Conservation (phyloP, 2,797 vertebrate genomes). For the Pipistrellus pipistrellus region DNA sequence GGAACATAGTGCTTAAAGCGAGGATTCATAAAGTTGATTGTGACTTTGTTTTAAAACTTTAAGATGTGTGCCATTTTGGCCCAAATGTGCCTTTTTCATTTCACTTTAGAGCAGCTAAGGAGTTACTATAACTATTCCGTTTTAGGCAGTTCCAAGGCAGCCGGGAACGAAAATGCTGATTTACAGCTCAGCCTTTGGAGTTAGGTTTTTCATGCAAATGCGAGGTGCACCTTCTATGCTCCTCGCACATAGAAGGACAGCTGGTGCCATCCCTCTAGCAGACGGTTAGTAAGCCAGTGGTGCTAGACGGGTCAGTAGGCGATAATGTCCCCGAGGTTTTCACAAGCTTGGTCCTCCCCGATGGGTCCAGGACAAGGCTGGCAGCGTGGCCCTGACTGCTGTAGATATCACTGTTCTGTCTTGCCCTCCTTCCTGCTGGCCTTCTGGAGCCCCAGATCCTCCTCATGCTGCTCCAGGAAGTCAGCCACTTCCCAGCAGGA, state of each 20-base stretch:
- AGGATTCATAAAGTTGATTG: not conserved
- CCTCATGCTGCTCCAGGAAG: not conserved
- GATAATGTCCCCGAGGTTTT: not conserved
- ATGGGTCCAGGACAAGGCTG: accelerated
- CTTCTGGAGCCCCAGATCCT: not conserved
- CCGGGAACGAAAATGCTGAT: not conserved
- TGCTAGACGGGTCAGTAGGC: not conserved
- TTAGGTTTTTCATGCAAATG: not conserved
- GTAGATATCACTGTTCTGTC: accelerated
- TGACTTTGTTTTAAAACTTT: conserved; percentile 5
- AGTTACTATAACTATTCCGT: not conserved
- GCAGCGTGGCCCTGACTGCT: accelerated
- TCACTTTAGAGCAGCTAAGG: not conserved
- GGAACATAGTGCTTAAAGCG: not conserved
- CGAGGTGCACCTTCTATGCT: accelerated
- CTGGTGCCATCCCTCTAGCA: not conserved
- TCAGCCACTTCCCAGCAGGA: not conserved
- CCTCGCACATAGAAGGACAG: accelerated
- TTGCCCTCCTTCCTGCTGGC: not conserved
- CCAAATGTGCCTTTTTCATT: not conserved
- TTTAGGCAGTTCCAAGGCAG: not conserved
- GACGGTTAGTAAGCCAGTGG: not conserved
- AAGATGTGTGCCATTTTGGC: not conserved
- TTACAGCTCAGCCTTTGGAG: not conserved
- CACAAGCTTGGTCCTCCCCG: not conserved